phyloP scores from a whole-genome alignment of 2,797 vertebrate genomes.

The Cyprinella venusta region DNA sequence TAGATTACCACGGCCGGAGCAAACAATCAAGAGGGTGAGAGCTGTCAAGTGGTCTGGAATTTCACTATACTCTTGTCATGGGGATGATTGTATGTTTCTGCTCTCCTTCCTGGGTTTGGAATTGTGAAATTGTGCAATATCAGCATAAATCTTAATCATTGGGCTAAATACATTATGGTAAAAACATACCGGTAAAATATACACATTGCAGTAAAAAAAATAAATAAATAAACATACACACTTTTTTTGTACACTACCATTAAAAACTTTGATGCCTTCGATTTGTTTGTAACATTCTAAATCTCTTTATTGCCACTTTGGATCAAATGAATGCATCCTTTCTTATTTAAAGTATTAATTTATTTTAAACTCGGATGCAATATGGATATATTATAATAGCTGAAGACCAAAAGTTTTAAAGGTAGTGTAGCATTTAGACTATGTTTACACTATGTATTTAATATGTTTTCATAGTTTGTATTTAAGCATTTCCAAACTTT shows the following conservation, averaged over 20 bases:
- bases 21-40: constrained; percentile 64
- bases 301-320: neutral
- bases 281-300: neutral
- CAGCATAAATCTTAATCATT: neutral
- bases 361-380: neutral
- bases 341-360: neutral
- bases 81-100: constrained; percentile 1
- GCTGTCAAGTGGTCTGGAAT: constrained; percentile 59
- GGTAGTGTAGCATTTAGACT: neutral
- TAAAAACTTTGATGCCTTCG: no score
- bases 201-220: neutral
- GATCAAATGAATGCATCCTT: neutral
- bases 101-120: neutral
- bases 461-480: neutral
- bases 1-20: constrained; percentile 75
- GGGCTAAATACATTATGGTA: neutral
- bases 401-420: neutral
- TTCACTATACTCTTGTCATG: constrained; percentile 35
- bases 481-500: neutral
- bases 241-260: no score
- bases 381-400: neutral
- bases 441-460: neutral
- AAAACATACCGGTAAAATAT: neutral
- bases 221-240: neutral
- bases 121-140: neutral